Base-by-base conservation (phyloP, 2,113 vertebrate genomes). In the Rhombomys opimus region DNA sequence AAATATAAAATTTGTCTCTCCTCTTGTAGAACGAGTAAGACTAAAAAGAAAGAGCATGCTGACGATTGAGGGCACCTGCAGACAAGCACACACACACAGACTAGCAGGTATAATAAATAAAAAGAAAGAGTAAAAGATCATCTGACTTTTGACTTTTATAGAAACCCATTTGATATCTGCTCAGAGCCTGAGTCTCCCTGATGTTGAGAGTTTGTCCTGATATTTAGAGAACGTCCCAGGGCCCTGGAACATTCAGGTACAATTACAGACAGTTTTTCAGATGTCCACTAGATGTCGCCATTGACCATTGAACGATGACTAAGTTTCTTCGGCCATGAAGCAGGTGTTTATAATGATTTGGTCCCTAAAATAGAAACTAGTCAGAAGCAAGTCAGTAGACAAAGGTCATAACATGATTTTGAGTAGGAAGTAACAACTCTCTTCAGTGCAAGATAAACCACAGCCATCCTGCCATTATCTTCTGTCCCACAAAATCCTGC, bases 241-340 rank as follows among this genome's bases (percentile, higher is more conserved):
- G 10, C 35, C 7, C 5, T 32, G 11, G 17, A 78, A 87, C 14
- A 52, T 72, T 32, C 0, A 2, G 1, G 32, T 2, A 0, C 4
- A 23, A 84, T 17, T 18, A 54, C 78, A 68, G 90, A 78, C 22
- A 14, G 38, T 73, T 82, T 75, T 88, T 18, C 4, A 54, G 0
- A 0, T 7, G 1, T 54, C 98, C 98, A 98, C 97, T 97, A 98
- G 98, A 87, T 98, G 98, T 41, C 98, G n/a, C 68, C 96, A 57
- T 96, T 97, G 97, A 67, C 95, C 97, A 87, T 85, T 92, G 75
- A 94, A 98, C 85, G 23, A 67, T 46, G 57, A 84, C 20, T 25
- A 46, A 25, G 0, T 17, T 2, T 20, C 25, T 46, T 75, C 1
- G 2, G 20, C 25, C 10, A 3, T 46, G 27, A 93, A 89, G 82